Evolutionary conservation across 2,797 vertebrate genomes (phyloP).

Genomic region (Phylloscopus collybita): DNA sequence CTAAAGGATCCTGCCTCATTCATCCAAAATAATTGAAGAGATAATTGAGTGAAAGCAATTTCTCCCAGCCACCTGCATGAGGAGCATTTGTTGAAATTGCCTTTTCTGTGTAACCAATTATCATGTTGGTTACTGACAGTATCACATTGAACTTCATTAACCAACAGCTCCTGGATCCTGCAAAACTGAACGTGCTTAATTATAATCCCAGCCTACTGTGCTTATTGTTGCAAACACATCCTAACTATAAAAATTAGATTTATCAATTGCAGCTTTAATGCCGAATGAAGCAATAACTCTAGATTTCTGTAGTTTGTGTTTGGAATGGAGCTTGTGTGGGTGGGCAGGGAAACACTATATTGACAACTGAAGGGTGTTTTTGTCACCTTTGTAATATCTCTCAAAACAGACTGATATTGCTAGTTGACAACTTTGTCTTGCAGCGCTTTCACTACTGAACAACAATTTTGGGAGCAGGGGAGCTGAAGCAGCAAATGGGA

Average conservation of each 20-base stretch:
- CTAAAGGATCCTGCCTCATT: slow-evolving; percentile 6
- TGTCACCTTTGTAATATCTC: neutral
- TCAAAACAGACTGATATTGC: neutral
- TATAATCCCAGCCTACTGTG: neutral
- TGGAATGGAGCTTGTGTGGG: neutral
- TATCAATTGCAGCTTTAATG: neutral
- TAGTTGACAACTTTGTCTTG: neutral
- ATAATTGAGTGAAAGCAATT: slow-evolving; percentile 47
- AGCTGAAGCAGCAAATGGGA: neutral
- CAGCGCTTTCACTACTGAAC: neutral
- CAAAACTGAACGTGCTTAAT: neutral
- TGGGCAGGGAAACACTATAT: neutral
- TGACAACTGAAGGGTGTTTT: neutral
- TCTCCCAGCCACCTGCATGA: slow-evolving; percentile 38
- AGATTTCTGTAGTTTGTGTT: neutral
- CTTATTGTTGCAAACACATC: neutral
- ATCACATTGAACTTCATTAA: slow-evolving; percentile 19
- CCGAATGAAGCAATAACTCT: neutral
- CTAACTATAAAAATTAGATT: neutral
- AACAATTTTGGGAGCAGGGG: neutral
- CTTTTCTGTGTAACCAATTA: slow-evolving; percentile 42
- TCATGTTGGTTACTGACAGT: slow-evolving; percentile 1
- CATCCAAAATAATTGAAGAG: slow-evolving; percentile 32
- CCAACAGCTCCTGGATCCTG: neutral
- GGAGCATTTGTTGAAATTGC: slow-evolving; percentile 44